Evolutionary conservation across 2,888 invertebrate genomes (phyloP).

Genomic region (Phyllotreta striolata): DNA sequence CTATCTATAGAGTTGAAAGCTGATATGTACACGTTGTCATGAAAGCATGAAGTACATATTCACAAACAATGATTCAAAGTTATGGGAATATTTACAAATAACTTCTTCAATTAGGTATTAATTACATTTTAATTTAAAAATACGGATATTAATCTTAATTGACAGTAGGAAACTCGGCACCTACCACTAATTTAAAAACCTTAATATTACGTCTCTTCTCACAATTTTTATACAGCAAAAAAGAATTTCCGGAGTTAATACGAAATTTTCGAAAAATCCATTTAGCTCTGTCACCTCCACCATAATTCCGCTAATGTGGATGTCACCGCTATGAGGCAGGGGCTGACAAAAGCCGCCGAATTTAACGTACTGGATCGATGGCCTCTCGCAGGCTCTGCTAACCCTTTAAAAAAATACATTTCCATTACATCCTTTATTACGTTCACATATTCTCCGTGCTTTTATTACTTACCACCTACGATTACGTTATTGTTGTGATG

Average conservation of each 20-base stretch:
- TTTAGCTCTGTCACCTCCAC: constrained; percentile 32
- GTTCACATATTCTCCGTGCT: background rate
- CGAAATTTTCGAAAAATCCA: background rate
- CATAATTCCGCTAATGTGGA: constrained; percentile 29
- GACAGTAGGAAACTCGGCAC: constrained; percentile 28
- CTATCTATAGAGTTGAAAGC: constrained; percentile 17
- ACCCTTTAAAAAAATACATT: constrained; percentile 49
- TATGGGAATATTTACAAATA: too few species aligned
- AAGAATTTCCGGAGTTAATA: constrained; percentile 13
- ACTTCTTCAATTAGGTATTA: too few species aligned
- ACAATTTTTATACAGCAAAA: constrained; percentile 18
- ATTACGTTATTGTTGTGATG: constrained; percentile 61
- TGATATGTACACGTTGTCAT: constrained; percentile 20
- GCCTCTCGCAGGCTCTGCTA: constrained; percentile 60
- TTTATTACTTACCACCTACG: constrained; percentile 58
- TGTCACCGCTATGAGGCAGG: constrained; percentile 36
- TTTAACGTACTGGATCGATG: constrained; percentile 54
- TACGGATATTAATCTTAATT: constrained; percentile 22
- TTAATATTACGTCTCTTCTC: constrained; percentile 6
- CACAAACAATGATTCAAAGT: constrained; percentile 2
- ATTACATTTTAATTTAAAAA: constrained; percentile 11
- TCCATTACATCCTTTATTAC: background rate
- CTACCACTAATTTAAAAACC: constrained; percentile 19
- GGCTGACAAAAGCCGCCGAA: constrained; percentile 43
- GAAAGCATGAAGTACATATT: constrained; percentile 12